Percentiles rank a stretch among this genome's conserved stretches.
Conservation (phyloP, 2,888 invertebrate species). For the Ophraella communa region DNA sequence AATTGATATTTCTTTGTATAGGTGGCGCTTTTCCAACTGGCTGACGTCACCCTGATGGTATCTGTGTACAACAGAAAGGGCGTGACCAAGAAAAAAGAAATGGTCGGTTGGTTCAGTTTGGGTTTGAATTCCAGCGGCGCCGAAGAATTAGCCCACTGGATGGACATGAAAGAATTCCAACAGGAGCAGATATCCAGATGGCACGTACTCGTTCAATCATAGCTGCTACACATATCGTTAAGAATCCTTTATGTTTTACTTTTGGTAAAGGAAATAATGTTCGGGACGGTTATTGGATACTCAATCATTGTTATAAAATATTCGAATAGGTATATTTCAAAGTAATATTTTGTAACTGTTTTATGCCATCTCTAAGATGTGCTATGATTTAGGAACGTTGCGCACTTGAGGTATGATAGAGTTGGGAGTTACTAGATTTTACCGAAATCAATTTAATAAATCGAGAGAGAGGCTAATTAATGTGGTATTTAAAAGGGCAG, state of each 20-base stretch:
- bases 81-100: conserved; percentile 91
- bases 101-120: conserved; percentile 96
- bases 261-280: too few relatives aligned
- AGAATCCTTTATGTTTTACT: too few relatives aligned
- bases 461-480: too few relatives aligned
- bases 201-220: conserved; percentile 86
- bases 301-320: too few relatives aligned
- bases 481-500: not conserved
- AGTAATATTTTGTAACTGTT: too few relatives aligned
- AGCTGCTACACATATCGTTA: conserved; percentile 48
- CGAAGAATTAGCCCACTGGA: conserved; percentile 92
- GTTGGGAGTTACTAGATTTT: not conserved
- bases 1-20: conserved; percentile 53
- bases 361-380: too few relatives aligned
- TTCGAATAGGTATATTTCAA: too few relatives aligned
- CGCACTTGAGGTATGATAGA: not conserved
- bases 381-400: too few relatives aligned
- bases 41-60: conserved; percentile 93
- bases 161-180: conserved; percentile 87
- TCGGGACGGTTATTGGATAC: too few relatives aligned
- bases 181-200: conserved; percentile 92
- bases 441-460: not conserved
- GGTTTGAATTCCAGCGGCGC: conserved; percentile 92
- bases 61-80: conserved; percentile 91
- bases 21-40: conserved; percentile 94